These are phyloP conservation scores for Hyperoodon ampullatus DNA, from an alignment of 2,113 vertebrate species.

Conservation along the genomic window DNA sequence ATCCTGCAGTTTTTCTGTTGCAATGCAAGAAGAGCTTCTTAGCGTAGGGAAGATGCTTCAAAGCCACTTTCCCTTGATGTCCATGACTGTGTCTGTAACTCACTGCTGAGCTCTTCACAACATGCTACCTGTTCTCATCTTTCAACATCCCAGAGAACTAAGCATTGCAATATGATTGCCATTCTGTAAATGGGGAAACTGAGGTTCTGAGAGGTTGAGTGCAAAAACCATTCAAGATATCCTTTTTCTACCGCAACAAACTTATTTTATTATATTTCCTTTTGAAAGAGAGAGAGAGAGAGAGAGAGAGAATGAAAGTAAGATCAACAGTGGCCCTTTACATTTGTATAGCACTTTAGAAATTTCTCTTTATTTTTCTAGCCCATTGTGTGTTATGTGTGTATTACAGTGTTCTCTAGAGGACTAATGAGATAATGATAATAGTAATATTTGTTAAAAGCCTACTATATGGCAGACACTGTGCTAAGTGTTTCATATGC, in stretches of 20 bases:
- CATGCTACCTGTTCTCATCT: background rate
- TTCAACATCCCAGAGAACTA: background rate
- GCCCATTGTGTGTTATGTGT: background rate
- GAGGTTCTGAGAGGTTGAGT: background rate
- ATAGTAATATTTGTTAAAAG: constrained; percentile 46
- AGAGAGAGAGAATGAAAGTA: background rate
- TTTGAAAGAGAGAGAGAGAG: background rate
- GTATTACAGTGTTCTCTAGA: constrained; percentile 25
- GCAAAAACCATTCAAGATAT: background rate
- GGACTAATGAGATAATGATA: constrained; percentile 14
- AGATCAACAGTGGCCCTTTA: background rate
- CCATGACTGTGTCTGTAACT: background rate
- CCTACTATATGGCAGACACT: background rate
- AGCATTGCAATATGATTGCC: background rate
- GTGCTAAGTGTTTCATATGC: constrained; percentile 2
- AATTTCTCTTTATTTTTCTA: background rate
- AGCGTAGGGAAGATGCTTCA: background rate
- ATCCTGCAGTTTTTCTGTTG: background rate
- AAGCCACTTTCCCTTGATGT: background rate
- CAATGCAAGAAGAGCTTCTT: background rate
- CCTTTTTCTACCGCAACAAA: background rate
- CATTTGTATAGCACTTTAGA: background rate
- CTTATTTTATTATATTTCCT: background rate
- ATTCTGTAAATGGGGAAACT: background rate
- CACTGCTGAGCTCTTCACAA: background rate